phyloP scores from a whole-genome alignment of 2,888 invertebrate genomes.

The Mesochorus sp. region DNA sequence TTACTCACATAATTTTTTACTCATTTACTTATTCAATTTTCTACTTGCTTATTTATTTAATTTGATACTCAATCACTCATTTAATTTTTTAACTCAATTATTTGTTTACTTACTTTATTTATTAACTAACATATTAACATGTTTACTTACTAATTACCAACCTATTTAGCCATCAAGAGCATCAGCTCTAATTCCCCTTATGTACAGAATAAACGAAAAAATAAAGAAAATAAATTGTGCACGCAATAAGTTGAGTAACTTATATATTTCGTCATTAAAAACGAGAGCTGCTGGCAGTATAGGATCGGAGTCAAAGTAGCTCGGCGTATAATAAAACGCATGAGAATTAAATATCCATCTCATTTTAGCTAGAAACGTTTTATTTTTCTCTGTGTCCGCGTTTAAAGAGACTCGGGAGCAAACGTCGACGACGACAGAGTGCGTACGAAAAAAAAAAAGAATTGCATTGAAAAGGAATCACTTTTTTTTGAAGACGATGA shows the following conservation, averaged over 20 bases:
- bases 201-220: constrained; percentile 1
- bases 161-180: background rate
- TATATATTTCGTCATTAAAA: constrained; percentile 22
- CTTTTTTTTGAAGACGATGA: constrained; percentile 20
- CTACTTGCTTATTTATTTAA: too few relatives aligned
- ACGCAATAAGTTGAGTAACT: constrained; percentile 17
- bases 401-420: constrained; percentile 31
- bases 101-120: too few relatives aligned
- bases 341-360: constrained; percentile 11
- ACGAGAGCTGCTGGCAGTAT: constrained; percentile 3
- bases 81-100: too few relatives aligned
- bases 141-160: background rate
- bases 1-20: too few relatives aligned
- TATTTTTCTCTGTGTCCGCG: too few relatives aligned
- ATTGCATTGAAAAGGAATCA: constrained; percentile 79
- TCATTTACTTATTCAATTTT: too few relatives aligned
- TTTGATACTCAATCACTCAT: too few relatives aligned
- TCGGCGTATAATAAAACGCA: constrained; percentile 13
- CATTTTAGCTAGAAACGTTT: constrained; percentile 48
- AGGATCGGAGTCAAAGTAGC: background rate
- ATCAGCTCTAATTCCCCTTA: background rate
- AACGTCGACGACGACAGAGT: constrained; percentile 49
- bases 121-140: too few relatives aligned
- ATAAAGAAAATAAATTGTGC: background rate
- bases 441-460: too few relatives aligned